Conservation (phyloP, 2,888 invertebrate genomes). For the Muscina levida region DNA sequence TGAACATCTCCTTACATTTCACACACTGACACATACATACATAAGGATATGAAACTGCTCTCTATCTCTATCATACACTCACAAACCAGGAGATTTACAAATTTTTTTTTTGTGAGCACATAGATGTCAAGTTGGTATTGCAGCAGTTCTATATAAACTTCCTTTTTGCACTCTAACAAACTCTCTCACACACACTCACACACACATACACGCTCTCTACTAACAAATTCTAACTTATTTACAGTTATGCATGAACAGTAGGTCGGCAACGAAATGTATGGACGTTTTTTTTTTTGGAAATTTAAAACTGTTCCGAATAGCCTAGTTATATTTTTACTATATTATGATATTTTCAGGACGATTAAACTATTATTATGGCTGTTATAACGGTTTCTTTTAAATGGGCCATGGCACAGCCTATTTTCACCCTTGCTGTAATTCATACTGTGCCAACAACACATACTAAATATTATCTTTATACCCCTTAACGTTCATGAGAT, state of each 20-base stretch:
- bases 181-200: slow-evolving; percentile 14
- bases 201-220: not conserved
- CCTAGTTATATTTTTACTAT: no score
- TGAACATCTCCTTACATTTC: not conserved
- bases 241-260: not conserved
- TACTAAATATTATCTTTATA: no score
- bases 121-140: slow-evolving; percentile 34
- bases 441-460: no score
- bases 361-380: no score
- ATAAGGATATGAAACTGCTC: not conserved
- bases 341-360: no score
- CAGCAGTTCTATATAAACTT: slow-evolving; percentile 35
- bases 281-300: no score
- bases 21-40: not conserved
- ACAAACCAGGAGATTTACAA: not conserved
- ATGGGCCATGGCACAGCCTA: no score
- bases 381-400: no score
- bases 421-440: no score
- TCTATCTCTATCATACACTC: not conserved
- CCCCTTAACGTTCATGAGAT: no score
- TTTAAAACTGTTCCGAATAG: no score
- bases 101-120: not conserved
- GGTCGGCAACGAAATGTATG: no score
- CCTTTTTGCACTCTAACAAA: slow-evolving; percentile 13
- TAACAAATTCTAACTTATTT: not conserved